These are phyloP conservation scores for Nasonia vitripennis DNA, from an alignment of 1,140 invertebrate genomes.

Conservation along the genomic window DNA sequence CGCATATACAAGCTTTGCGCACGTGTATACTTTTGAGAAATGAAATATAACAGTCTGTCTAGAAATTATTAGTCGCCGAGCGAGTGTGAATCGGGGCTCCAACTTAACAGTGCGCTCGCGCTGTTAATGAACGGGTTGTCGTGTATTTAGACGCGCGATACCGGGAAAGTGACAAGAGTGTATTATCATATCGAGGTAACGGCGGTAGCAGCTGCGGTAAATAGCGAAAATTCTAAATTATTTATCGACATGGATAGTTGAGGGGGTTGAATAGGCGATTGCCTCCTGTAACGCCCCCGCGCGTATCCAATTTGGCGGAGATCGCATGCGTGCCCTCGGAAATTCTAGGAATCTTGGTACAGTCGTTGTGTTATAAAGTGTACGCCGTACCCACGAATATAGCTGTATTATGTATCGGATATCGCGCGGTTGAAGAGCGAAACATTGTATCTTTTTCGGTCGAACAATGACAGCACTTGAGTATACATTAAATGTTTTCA, in stretches of 20 bases:
- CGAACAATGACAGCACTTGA: background rate
- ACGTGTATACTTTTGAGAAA: too few relatives aligned
- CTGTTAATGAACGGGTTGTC: conserved; percentile 26
- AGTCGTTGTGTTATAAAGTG: background rate
- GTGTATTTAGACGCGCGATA: conserved; percentile 32
- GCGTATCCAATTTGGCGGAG: background rate
- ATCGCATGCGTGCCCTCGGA: background rate
- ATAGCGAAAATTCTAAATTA: conserved; percentile 9
- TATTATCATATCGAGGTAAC: background rate
- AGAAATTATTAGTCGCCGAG: conserved; percentile 23
- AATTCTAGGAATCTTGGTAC: background rate
- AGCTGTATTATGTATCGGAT: too few relatives aligned
- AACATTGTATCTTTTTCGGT: conserved; percentile 9
- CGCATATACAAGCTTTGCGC: too few relatives aligned
- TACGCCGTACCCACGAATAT: background rate
- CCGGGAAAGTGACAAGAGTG: background rate
- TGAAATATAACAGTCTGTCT: background rate
- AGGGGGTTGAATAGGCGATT: background rate
- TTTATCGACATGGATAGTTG: background rate
- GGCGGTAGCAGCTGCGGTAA: too few relatives aligned
- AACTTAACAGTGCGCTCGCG: conserved; percentile 4
- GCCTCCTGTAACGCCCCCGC: background rate
- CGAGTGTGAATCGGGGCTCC: conserved; percentile 20
- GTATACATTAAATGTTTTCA: too few relatives aligned
- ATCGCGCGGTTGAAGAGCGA: background rate